Evolutionary conservation across 2,888 invertebrate genomes (phyloP).

Genomic region (Adelphocoris suturalis): DNA sequence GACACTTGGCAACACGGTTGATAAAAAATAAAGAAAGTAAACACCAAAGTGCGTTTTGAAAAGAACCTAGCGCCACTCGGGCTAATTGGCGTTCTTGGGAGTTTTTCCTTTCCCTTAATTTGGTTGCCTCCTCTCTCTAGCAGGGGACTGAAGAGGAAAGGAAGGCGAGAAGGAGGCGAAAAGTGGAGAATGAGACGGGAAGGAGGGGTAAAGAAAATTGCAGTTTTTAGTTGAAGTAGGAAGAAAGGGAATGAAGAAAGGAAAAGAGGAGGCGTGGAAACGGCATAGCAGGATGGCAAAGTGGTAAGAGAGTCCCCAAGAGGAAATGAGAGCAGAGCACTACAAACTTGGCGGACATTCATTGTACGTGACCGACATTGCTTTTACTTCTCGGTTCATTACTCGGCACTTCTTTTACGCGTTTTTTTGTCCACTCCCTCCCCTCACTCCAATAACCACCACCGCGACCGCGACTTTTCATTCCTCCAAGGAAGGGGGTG

Average conservation of each 20-base stretch:
- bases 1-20: slow-evolving; percentile 22
- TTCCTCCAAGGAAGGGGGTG: background rate
- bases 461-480: background rate
- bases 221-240: slow-evolving; percentile 46
- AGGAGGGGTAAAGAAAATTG: slow-evolving; percentile 34
- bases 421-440: background rate
- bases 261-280: slow-evolving; percentile 33
- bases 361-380: slow-evolving; percentile 67
- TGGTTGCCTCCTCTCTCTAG: background rate
- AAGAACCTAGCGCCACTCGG: background rate
- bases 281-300: slow-evolving; percentile 36
- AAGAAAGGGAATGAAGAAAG: slow-evolving; percentile 17
- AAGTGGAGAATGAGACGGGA: background rate
- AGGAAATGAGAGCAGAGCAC: slow-evolving; percentile 37
- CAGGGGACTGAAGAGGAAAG: background rate
- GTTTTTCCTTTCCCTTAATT: slow-evolving; percentile 38
- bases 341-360: slow-evolving; percentile 62
- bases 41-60: slow-evolving; percentile 19
- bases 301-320: slow-evolving; percentile 27
- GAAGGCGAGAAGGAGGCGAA: background rate
- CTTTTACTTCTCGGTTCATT: slow-evolving; percentile 54
- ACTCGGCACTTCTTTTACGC: slow-evolving; percentile 55
- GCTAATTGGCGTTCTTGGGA: slow-evolving; percentile 12
- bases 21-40: background rate
- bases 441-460: background rate